Percentiles rank a stretch among this genome's conserved stretches.
phyloP scores from a whole-genome alignment of 1,140 invertebrate species.

The Trichonephila clavipes region DNA sequence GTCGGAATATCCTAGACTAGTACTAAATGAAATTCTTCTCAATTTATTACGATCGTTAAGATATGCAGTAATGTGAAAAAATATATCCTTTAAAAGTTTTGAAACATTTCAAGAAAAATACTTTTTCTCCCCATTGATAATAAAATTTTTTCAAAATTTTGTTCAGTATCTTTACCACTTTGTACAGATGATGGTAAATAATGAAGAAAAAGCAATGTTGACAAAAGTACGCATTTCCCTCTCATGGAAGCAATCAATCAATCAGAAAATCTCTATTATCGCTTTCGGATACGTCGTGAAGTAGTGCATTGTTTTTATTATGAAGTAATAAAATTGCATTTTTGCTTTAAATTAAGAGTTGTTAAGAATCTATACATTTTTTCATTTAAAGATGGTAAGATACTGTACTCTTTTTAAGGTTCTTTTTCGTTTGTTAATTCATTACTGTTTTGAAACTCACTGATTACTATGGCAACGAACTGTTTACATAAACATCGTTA shows the following conservation, averaged over 20 bases:
- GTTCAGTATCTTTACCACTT: too few relatives aligned
- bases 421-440: neutral
- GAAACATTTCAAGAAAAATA: too few relatives aligned
- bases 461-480: neutral
- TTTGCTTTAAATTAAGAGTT: neutral
- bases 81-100: too few relatives aligned
- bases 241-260: neutral
- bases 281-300: neutral
- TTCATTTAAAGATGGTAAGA: neutral
- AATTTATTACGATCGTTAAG: too few relatives aligned
- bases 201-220: too few relatives aligned
- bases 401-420: neutral
- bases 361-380: neutral
- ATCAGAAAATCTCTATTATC: neutral
- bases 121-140: too few relatives aligned
- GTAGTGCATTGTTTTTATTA: neutral
- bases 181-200: too few relatives aligned
- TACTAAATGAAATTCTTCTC: too few relatives aligned
- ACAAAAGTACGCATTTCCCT: too few relatives aligned
- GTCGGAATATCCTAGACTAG: too few relatives aligned
- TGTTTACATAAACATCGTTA: conserved; percentile 20
- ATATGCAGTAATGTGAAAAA: too few relatives aligned
- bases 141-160: too few relatives aligned
- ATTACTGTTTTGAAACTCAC: neutral
- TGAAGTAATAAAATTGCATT: neutral